Base-by-base conservation (phyloP, 53 echinoderm and acorn worm species). In the Stichopus horrens region DNA sequence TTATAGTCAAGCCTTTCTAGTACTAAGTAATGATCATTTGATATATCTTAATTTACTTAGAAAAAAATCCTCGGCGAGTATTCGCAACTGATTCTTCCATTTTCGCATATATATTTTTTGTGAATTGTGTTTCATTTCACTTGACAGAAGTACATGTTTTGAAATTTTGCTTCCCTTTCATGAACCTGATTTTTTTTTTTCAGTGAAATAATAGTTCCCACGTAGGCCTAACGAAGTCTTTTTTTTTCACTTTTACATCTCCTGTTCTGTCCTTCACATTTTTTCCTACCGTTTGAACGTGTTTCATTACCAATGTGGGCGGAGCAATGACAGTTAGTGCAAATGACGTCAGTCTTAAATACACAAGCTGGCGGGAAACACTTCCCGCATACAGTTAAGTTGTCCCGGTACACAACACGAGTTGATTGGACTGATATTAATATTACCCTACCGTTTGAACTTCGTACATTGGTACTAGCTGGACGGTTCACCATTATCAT, bases 331-430 rank as follows among this genome's bases (percentile, higher is more conserved):
- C 53, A 57, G 18, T 81, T 55, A 57, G 58, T 81, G 10, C 55
- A 19, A 56, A n/a, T 57, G 81, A 81, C 81, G 81, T 81, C 81
- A 81, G 19, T 7, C 81, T 54, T 81, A 81, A 81, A 81, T 81
- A 81, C 81, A 81, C 81, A 81, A 81, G 81, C 81, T 81, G 81
- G 81, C 81, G 81, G 81, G 81, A 81, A 81, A 81, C 56, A 58
- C 58, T 81, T 58, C 71, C 19, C 71, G 19, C 71, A 71, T 20
- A 68, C 18, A 71, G 71, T 71, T 71, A 4, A 71, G 71, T 71
- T 71, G 6, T 71, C 59, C 71, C 19, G 71, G 71, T 71, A 71
- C 71, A 37, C 37, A 71, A 71, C 19, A 20, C 71, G 59, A 71
- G 71, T 71, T 71, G 71, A 71, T 71, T 71, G 71, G 71, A 71